Evolutionary conservation across 2,113 vertebrate genomes (phyloP).

Genomic region (Phodopus roborovskii): DNA sequence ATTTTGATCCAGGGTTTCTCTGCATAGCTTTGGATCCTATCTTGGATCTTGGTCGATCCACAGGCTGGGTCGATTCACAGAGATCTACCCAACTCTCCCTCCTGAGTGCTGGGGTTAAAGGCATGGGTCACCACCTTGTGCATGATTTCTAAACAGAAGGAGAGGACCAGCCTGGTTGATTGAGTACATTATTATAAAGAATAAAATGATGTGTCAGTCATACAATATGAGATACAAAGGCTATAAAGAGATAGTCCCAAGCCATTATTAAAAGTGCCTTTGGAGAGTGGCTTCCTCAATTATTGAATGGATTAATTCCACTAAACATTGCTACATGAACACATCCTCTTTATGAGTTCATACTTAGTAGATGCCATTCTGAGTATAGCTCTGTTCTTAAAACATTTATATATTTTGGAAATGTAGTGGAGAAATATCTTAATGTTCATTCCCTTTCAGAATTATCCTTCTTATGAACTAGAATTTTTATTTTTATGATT

Average conservation of each 20-base stretch:
- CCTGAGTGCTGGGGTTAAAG: too few relatives aligned
- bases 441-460: background rate
- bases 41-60: too few relatives aligned
- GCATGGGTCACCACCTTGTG: too few relatives aligned
- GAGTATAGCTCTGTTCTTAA: background rate
- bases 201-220: background rate
- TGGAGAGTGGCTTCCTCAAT: background rate
- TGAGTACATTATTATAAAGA: background rate
- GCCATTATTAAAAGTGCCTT: background rate
- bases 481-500: background rate
- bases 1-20: too few relatives aligned
- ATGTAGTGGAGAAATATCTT: background rate
- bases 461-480: background rate
- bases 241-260: background rate
- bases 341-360: background rate
- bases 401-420: background rate
- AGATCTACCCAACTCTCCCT: too few relatives aligned
- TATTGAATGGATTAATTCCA: background rate
- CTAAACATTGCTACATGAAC: background rate
- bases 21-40: too few relatives aligned
- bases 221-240: background rate
- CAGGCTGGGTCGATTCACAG: too few relatives aligned
- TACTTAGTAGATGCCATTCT: background rate
- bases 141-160: background rate
- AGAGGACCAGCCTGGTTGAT: background rate